Conservation (phyloP, 1,140 invertebrate species). For the Ptiloglossa arizonensis region DNA sequence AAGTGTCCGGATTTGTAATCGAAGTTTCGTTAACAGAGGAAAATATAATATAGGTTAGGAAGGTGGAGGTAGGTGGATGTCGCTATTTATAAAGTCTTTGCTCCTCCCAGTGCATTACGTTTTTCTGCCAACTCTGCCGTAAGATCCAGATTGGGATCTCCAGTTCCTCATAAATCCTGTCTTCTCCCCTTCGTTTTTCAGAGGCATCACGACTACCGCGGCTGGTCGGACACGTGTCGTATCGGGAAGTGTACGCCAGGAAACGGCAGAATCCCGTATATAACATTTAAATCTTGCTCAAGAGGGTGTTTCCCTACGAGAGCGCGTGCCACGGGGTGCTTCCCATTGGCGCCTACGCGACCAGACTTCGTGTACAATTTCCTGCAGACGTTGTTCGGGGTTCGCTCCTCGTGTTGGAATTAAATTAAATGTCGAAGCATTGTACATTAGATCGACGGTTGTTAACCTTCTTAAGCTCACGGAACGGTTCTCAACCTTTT, state of each 20-base stretch:
- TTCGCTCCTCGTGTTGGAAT: no score
- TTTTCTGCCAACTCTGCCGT: conserved; percentile 32
- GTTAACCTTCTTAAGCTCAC: no score
- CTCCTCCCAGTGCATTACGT: conserved; percentile 15
- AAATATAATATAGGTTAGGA: neutral
- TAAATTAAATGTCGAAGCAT: no score
- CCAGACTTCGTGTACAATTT: conserved; percentile 4
- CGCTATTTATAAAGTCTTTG: conserved; percentile 22
- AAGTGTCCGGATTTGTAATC: no score
- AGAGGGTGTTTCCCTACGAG: conserved; percentile 53
- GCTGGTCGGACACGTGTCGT: conserved; percentile 68
- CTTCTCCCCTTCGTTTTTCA: conserved; percentile 23
- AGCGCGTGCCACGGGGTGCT: conserved; percentile 67
- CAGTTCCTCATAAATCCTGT: conserved; percentile 56
- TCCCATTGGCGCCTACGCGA: conserved; percentile 46
- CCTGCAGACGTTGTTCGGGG: no score
- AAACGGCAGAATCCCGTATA: conserved; percentile 52
- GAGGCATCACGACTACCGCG: conserved; percentile 54
- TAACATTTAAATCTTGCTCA: conserved; percentile 59
- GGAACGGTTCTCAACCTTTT: no score
- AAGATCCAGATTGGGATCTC: conserved; percentile 40
- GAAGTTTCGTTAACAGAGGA: neutral
- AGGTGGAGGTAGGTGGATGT: neutral
- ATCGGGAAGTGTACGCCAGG: conserved; percentile 58
- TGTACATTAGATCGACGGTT: no score